Conservation (phyloP, 2,113 vertebrate genomes). For the Elephas maximus region DNA sequence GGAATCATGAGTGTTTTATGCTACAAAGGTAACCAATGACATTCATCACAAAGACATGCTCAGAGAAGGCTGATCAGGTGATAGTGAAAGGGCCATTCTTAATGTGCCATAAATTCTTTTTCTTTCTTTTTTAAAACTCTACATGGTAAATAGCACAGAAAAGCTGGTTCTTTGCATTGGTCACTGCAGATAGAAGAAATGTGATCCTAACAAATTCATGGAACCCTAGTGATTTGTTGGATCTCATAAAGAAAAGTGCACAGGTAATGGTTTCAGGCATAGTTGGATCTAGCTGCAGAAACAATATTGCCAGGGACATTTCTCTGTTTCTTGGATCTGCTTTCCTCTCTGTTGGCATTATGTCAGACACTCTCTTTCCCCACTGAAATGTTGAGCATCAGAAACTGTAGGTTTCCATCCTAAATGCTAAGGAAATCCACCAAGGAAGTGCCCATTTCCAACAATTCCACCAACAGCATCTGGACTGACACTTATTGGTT, state of each 20-base stretch:
- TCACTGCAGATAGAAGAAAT: background rate
- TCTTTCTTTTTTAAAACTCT: background rate
- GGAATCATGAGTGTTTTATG: background rate
- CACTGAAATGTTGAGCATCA: background rate
- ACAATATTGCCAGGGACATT: background rate
- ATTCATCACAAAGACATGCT: background rate
- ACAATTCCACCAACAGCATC: background rate
- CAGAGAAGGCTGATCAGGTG: background rate
- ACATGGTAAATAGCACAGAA: background rate
- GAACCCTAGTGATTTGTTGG: background rate
- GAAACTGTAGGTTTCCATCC: background rate
- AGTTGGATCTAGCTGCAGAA: background rate
- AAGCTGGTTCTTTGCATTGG: background rate
- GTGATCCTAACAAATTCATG: background rate
- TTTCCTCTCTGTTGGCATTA: conserved; percentile 5
- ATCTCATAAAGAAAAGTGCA: background rate
- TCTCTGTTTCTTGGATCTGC: background rate
- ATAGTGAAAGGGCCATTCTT: background rate
- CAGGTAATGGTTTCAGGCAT: background rate
- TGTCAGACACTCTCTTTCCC: conserved; percentile 2
- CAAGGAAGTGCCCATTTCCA: background rate
- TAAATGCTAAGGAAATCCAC: background rate
- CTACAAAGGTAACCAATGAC: background rate
- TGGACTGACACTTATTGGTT: background rate
- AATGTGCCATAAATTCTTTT: background rate